Base-by-base conservation (phyloP, 2,888 invertebrate species). In the Metopia argyrocephala region DNA sequence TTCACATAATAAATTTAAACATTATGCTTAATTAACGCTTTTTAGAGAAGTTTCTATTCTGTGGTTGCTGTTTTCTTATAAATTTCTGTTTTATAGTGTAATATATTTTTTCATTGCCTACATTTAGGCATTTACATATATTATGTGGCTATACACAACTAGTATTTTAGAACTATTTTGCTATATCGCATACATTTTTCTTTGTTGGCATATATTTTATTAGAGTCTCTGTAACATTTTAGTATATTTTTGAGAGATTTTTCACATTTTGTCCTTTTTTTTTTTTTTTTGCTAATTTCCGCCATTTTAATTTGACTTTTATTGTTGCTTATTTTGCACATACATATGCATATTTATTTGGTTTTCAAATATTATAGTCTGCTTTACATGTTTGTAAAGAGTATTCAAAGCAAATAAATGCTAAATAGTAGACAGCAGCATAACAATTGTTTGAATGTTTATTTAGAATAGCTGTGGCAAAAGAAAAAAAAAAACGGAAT, bases 391-490 rank as follows among this genome's bases (percentile, higher is more conserved):
- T 54, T n/a, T 54, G 31, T 52, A n/a, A 38, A 3, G 21, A 54
- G 31, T 66, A 12, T 38, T 28, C 18, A 54, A 27, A 56, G 27
- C 31, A 66, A 66, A 66, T 54, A 54, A 54, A 66, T n/a, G 52
- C 23, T 54, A 54, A 66, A 18, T 66, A 38, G 66, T 23, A 38
- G 54, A 38, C 25, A 54, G 21, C 12, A 38, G 9, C 21, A n/a
- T n/a, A 31, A 54, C 52, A 48, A 38, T 65, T 65, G 31, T 31
- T 52, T 3, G 21, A n/a, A 12, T 9, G 28, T 27, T 46, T n/a
- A 3, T 59, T 20, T 59, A 15, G 31, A 31, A 20, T 21, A 12
- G 27, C 9, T 28, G 12, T 28, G 21, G 23, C 7, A 59, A 59
- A 18, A 15, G 25, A 15, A 5, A 25, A 54, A 23, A 46, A 54